Percentiles rank a stretch among this genome's conserved stretches.
These are phyloP conservation scores for Bubo blakistoni DNA, from an alignment of 2,113 vertebrate species.

Conservation along the genomic window DNA sequence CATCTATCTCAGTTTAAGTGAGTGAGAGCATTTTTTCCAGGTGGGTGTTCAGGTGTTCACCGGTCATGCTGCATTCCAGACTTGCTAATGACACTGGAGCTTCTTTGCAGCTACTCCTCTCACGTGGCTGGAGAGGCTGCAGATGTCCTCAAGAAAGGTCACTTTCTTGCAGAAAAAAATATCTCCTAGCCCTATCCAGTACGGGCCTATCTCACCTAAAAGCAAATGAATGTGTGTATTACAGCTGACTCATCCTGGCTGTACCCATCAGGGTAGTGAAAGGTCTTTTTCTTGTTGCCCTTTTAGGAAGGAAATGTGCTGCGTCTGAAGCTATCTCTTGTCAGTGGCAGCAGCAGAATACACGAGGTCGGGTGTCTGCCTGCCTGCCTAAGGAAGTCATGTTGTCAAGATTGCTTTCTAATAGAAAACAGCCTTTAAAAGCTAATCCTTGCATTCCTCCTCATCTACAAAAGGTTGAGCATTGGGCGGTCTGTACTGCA, in stretches of 20 bases:
- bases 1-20: background rate
- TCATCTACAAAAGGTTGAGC: background rate
- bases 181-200: background rate
- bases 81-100: conserved; percentile 68
- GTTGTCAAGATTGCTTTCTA: background rate
- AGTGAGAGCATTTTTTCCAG: background rate
- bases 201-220: background rate
- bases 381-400: background rate
- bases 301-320: background rate
- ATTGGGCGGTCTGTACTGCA: background rate
- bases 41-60: background rate
- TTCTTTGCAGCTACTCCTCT: conserved; percentile 47
- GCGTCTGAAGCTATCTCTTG: background rate
- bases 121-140: background rate
- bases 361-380: background rate
- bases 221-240: background rate
- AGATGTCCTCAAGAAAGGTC: conserved; percentile 61
- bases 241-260: background rate
- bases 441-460: background rate
- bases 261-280: background rate
- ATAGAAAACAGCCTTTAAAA: background rate
- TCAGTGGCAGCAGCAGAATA: background rate
- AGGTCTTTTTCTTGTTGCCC: background rate
- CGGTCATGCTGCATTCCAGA: conserved; percentile 66
- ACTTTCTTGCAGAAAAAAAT: background rate